Evolutionary conservation across 2,113 vertebrate species (phyloP), one percentile per base, ranked within the genome.

Genomic region (Megaceryle torquata): DNA sequence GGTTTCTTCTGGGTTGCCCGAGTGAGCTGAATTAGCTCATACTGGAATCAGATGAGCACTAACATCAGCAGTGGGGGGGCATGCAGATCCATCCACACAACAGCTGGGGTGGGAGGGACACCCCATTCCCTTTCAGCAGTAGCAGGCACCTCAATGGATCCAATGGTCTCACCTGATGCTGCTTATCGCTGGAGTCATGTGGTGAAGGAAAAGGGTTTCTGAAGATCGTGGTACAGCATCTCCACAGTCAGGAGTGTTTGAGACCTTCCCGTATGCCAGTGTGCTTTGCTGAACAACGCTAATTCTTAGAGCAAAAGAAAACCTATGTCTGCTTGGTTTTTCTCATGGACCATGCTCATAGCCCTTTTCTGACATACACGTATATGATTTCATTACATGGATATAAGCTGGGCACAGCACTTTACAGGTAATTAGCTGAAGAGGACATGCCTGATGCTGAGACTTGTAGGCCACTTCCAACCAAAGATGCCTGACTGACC

Each of bases 401-500:
- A 20, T n/a, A 29, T 10, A 20, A 80, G 67, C 60, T 78, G 74
- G 72, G 41, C 54, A 44, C 50, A 15, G 51, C 25, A 13, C 65
- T 92, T 85, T 3, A 25, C 31, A 35, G 69, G 41, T 53, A 75
- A 93, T 92, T 56, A 86, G 57, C 61, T 43, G 78, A 59, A 46
- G 57, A 82, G 44, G 65, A 69, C 57, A 33, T 13, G 61, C 22
- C 53, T 69, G 86, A 54, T 82, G 37, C 75, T 75, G 60, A 57
- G 79, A 86, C 60, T 33, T 15, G 1, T 44, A 8, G 41, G 59
- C 44, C 63, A 33, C 81, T 94, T 93, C 91, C 88, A 91, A 4
- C 24, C 76, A 56, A 69, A 89, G 82, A 57, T 53, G 64, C 37
- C 72, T 70, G 77, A 31, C 64, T 92, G 92, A 89, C 91, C 84